Evolutionary conservation across 23 tunicate species (phyloP).

Genomic region (Aplidium turbinatum): DNA sequence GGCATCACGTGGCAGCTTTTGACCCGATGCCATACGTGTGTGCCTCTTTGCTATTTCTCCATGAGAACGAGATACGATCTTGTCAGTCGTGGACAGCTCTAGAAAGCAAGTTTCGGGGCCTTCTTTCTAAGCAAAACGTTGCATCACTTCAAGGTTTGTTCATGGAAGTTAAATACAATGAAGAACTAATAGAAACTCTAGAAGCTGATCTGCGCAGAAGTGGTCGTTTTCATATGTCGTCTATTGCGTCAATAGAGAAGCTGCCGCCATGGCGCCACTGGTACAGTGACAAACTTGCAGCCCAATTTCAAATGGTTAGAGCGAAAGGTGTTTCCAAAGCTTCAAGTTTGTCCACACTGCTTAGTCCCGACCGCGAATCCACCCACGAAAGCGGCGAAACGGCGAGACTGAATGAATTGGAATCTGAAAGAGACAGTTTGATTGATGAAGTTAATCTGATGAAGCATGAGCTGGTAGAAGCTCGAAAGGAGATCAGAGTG

Average conservation of each 20-base stretch:
- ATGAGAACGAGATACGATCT: slow-evolving; percentile 1
- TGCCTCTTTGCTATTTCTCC: slow-evolving; percentile 34
- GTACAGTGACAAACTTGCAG: slow-evolving; percentile 70
- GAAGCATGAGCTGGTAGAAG: slow-evolving; percentile 46
- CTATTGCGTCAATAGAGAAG: slow-evolving; percentile 23
- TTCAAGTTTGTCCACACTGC: too few relatives aligned
- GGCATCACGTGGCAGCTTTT: slow-evolving; percentile 34
- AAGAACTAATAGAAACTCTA: slow-evolving; percentile 1
- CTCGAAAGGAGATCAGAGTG: slow-evolving; percentile 16
- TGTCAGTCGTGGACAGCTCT: slow-evolving; percentile 41
- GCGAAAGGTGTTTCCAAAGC: too few relatives aligned
- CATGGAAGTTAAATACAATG: not conserved
- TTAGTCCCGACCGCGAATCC: too few relatives aligned
- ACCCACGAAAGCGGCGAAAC: slow-evolving; percentile 1
- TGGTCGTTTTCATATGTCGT: slow-evolving; percentile 26
- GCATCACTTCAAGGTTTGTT: slow-evolving; percentile 12
- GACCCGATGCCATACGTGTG: slow-evolving; percentile 60
- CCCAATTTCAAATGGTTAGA: slow-evolving; percentile 32
- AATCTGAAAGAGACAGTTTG: slow-evolving; percentile 25
- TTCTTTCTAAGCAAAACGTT: not conserved
- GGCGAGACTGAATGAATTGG: too few relatives aligned
- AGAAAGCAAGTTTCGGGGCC: slow-evolving; percentile 14
- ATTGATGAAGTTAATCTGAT: slow-evolving; percentile 41
- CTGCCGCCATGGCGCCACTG: slow-evolving; percentile 82
- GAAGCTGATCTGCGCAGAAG: too few relatives aligned